Evolutionary conservation across 2,888 invertebrate genomes (phyloP), one percentile per base, ranked within the genome.

Genomic region (Sycophila texana): DNA sequence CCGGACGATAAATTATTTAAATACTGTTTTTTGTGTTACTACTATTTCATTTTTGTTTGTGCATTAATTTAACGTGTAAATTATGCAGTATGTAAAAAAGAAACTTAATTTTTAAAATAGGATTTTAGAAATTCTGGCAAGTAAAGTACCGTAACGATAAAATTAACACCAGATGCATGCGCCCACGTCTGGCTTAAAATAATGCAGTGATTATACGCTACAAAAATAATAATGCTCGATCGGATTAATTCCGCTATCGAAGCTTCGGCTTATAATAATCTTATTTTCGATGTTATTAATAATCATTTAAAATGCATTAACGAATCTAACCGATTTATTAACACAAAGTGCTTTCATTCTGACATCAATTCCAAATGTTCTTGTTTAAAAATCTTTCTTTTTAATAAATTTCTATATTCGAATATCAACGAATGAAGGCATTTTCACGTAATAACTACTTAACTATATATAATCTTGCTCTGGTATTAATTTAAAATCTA

Each of bases 111-210:
- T 39, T 39, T 7, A 39, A 39, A 39, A 39, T 39, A 39, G 10
- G 10, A 39, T 39, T 39, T 39, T 39, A 39, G 39, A 39, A 39
- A 39, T 39, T 39, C 10, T 39, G 39, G 39, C 39, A 7, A 39
- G 39, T 39, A 39, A 49, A 67, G 22, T 58, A 65, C 47, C 47
- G 53, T 78, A 57, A 81, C 68, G 65, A 47, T 74, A 78, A 85
- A 84, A 86, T 87, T 88, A 87, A 87, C 86, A 86, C 81, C 83
- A 81, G 83, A 86, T 85, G 89, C 89, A 89, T 89, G 89, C 83
- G 4, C 30, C 68, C 65, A 57, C 58, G 53, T 65, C 20, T 68
- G 61, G 61, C 70, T 68, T 76, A 39, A 74, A 74, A 63, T 76
- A 76, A 76, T 26, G 60, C 84, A 80, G 83, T 83, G 83, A 82